Evolutionary conservation across 2,888 invertebrate genomes (phyloP), one percentile per base, ranked within the genome.

Genomic region (Mesorhabditis belari): DNA sequence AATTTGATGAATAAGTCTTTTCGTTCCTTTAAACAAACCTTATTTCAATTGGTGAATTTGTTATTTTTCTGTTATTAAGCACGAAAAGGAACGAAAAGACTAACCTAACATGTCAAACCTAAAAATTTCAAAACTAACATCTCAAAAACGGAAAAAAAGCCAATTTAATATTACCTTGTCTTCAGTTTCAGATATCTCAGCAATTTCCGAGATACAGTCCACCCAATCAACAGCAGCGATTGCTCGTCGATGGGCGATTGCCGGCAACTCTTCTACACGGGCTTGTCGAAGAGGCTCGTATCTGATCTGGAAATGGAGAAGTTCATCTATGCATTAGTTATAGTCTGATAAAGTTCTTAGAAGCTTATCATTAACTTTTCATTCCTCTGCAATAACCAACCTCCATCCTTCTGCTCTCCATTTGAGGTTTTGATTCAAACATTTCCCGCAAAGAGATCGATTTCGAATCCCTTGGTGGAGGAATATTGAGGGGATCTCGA

Each of bases 201-300:
- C 73, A 49, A 79, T 72, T 63, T 79, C 79, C 4, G 73, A 70
- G 56, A 79, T 63, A 29, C 70, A 66, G 50, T 79, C 79, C 17
- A 79, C 77, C 79, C 79, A 79, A 55, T 79, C 79, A 21, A 79
- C 79, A 4, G 77, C 76, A 0, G 79, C 77, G 26, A 79, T 68
- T 2, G 79, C 79, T 58, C 79, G 64, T 52, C 79, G 63, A 62
- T 79, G 77, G 6, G 79, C 79, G 59, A 79, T 79, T 24, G 69
- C 71, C 24, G 76, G 64, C 51, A 79, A 58, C 55, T 79, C 79
- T 58, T 79, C 79, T 5, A 77, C 70, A 52, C 69, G 64, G 6
- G 75, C 73, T 71, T 75, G 72, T 52, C 76, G 62, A 52, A 73
- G 76, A 19, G 79, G 78, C 60, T 79, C 79, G 58, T 79, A 79